Conservation (phyloP, 2,113 vertebrate species). For the Tetrax tetrax region DNA sequence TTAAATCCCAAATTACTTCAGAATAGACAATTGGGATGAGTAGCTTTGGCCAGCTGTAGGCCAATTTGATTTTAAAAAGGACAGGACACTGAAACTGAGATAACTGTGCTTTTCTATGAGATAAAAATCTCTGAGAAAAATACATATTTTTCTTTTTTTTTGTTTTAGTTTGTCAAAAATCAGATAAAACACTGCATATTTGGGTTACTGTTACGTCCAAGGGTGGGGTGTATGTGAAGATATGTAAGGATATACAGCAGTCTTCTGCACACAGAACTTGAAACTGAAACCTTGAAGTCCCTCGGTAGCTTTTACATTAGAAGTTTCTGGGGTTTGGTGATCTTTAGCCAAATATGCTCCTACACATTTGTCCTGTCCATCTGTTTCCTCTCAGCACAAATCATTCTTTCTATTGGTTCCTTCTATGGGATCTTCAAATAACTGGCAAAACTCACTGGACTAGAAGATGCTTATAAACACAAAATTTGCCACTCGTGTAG, state of each 20-base stretch:
- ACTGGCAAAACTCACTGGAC: background rate
- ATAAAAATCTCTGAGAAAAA: background rate
- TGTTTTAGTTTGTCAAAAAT: background rate
- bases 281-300: background rate
- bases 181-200: background rate
- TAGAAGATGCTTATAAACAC: background rate
- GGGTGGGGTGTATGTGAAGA: background rate
- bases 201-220: background rate
- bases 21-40: background rate
- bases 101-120: background rate
- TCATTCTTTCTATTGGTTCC: background rate
- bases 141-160: background rate
- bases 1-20: background rate
- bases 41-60: background rate
- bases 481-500: background rate
- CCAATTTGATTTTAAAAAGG: background rate
- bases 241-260: background rate
- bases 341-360: background rate
- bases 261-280: background rate
- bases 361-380: background rate
- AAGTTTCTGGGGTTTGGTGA: background rate
- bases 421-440: background rate
- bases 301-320: background rate
- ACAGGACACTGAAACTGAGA: background rate
- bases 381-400: background rate